A percentile compares a stretch with the other conserved stretches of the same genome.
These are phyloP conservation scores for Archaeoteleia sp. DNA, from an alignment of 2,888 invertebrate species.

Conservation along the genomic window DNA sequence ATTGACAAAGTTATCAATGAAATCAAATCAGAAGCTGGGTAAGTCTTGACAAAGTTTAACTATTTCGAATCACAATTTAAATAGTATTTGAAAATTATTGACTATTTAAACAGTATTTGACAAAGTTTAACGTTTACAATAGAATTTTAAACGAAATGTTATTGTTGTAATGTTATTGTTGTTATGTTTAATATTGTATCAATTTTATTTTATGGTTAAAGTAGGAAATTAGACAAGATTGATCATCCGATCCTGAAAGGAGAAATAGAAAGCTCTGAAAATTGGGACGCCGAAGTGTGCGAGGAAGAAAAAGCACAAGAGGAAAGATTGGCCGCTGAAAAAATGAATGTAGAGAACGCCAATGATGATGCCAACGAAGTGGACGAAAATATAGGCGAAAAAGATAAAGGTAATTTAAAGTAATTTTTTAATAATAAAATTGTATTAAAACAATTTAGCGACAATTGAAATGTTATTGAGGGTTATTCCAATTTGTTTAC, in stretches of 20 bases:
- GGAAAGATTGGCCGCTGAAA: slow-evolving; percentile 66
- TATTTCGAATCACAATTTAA: too few species aligned
- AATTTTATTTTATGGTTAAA: background rate
- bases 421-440: too few species aligned
- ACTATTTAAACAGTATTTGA: background rate
- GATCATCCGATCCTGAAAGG: slow-evolving; percentile 20
- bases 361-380: slow-evolving; percentile 67
- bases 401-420: slow-evolving; percentile 54
- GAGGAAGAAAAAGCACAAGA: slow-evolving; percentile 67
- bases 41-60: too few species aligned
- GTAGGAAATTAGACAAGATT: slow-evolving; percentile 12
- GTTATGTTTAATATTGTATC: too few species aligned
- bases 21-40: slow-evolving; percentile 61
- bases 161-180: too few species aligned
- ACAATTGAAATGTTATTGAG: too few species aligned
- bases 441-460: too few species aligned
- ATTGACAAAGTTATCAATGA: slow-evolving; percentile 57
- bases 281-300: slow-evolving; percentile 64
- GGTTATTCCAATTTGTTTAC: too few species aligned
- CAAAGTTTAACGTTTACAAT: background rate
- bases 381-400: slow-evolving; percentile 69
- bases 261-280: slow-evolving; percentile 63
- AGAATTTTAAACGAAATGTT: too few species aligned
- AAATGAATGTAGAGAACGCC: slow-evolving; percentile 69
- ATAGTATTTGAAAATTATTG: background rate